Conservation (phyloP, 1,140 invertebrate species). For the Leptinotarsa lineolata region DNA sequence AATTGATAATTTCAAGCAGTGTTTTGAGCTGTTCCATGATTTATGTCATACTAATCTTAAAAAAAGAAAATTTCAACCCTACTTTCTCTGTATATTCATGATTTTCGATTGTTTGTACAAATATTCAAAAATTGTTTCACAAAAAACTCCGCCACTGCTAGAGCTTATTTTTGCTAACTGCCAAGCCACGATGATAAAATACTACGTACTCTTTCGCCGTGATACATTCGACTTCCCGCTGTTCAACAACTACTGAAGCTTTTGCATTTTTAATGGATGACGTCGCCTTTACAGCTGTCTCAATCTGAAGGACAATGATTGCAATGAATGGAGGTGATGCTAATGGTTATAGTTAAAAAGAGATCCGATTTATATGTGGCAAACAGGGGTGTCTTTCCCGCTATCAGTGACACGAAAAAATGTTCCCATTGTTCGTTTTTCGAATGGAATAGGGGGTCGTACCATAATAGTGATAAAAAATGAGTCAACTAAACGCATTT, state of each 20-base stretch:
- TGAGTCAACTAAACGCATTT: too few relatives aligned
- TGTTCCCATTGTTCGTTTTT: background rate
- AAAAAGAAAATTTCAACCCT: too few relatives aligned
- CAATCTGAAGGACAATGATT: slow-evolving; percentile 40
- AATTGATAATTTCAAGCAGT: too few relatives aligned
- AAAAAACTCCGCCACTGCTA: too few relatives aligned
- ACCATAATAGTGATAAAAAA: too few relatives aligned
- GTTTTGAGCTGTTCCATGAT: too few relatives aligned
- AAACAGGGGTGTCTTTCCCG: slow-evolving; percentile 2
- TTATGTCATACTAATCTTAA: too few relatives aligned
- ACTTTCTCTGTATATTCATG: too few relatives aligned
- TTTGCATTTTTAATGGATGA: slow-evolving; percentile 40
- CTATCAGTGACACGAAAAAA: background rate
- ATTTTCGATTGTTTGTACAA: too few relatives aligned
- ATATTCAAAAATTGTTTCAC: too few relatives aligned
- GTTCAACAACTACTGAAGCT: slow-evolving; percentile 41
- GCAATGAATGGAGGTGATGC: background rate
- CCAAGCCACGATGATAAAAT: slow-evolving; percentile 48
- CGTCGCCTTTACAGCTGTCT: slow-evolving; percentile 49
- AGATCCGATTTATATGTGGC: background rate
- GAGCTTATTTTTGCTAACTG: slow-evolving; percentile 37
- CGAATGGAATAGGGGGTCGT: too few relatives aligned
- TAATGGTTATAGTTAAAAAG: slow-evolving; percentile 27
- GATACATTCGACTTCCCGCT: slow-evolving; percentile 46
- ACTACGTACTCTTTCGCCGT: slow-evolving; percentile 46